A percentile compares a stretch with the other conserved stretches of the same genome.
These are phyloP conservation scores for Piaya cayana DNA, from an alignment of 2,113 vertebrate species.

Conservation along the genomic window DNA sequence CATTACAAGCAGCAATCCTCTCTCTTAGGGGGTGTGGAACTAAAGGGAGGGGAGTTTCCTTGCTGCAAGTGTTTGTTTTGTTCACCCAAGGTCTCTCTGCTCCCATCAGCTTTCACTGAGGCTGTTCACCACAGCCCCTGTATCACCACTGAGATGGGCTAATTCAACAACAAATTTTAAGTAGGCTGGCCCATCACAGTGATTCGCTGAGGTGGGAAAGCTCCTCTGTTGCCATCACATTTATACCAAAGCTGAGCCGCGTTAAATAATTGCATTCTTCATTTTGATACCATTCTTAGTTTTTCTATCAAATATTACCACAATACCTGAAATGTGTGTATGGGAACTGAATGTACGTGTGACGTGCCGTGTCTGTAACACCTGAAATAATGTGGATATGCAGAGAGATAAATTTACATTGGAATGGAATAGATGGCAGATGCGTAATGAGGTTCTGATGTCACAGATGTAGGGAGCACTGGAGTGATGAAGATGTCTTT, in stretches of 20 bases:
- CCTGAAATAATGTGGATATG: neutral
- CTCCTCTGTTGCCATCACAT: neutral
- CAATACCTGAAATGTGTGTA: neutral
- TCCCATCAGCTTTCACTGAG: neutral
- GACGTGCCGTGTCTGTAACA: accelerated
- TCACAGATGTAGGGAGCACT: neutral
- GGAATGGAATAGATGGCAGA: neutral
- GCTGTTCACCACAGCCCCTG: neutral
- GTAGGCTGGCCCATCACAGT: neutral
- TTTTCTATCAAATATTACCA: neutral
- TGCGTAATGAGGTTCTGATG: neutral
- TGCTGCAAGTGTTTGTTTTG: neutral
- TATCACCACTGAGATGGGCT: no score
- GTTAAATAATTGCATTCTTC: neutral
- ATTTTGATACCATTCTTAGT: neutral
- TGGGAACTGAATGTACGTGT: neutral
- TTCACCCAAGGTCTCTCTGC: neutral
- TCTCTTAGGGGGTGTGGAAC: neutral
- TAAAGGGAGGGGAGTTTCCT: neutral
- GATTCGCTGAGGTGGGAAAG: neutral
- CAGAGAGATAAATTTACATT: neutral
- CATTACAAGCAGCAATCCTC: neutral
- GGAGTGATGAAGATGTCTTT: neutral
- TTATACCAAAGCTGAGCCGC: neutral
- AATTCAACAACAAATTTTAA: neutral